A percentile compares a stretch with the other conserved stretches of the same genome.
Conservation (phyloP, 2,113 vertebrate species). For the Hyperopisus bebe region DNA sequence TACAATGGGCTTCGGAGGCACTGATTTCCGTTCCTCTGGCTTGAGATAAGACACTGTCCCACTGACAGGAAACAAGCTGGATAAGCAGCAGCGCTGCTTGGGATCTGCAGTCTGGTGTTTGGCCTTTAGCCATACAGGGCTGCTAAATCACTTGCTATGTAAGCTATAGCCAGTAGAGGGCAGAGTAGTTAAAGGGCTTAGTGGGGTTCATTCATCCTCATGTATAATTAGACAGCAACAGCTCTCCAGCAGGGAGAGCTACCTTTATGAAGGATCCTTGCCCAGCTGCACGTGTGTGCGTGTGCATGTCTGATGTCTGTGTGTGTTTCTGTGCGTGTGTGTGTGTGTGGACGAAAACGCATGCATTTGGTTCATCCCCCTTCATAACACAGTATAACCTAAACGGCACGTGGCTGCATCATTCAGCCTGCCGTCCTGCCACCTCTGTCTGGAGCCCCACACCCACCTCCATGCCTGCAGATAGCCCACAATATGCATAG, state of each 20-base stretch:
- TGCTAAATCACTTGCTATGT: background rate
- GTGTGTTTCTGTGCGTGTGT: too few species aligned
- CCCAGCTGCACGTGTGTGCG: background rate
- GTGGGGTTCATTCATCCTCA: background rate
- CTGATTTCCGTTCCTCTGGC: background rate
- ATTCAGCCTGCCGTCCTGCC: background rate
- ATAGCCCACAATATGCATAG: background rate
- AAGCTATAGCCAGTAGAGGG: background rate
- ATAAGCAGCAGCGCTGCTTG: background rate
- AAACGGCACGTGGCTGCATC: background rate
- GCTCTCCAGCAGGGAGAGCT: background rate
- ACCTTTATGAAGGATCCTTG: background rate
- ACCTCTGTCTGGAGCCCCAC: background rate
- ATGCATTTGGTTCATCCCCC: background rate
- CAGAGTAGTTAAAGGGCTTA: background rate
- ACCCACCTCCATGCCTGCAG: background rate
- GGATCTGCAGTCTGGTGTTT: background rate
- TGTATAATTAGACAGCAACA: background rate
- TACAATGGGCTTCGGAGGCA: background rate
- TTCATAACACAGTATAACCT: background rate
- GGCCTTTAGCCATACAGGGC: background rate
- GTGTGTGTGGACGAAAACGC: too few species aligned
- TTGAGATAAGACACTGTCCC: background rate
- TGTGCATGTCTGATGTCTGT: too few species aligned
- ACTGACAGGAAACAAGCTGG: background rate